Percentiles rank a stretch among this genome's conserved stretches.
Conservation (phyloP, 2,113 vertebrate genomes). For the Python bivittatus region DNA sequence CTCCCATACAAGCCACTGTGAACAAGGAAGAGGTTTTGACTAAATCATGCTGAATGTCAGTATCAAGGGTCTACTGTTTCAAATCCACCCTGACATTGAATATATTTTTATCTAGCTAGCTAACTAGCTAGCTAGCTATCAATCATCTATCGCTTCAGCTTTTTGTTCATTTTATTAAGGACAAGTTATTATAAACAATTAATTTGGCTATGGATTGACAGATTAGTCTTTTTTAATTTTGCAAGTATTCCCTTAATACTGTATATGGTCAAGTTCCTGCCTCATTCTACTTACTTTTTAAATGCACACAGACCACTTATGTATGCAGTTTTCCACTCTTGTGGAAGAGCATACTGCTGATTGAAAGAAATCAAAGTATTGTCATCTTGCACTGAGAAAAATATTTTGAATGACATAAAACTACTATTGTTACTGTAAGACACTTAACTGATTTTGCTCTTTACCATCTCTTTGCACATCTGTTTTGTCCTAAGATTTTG, state of each 20-base stretch:
- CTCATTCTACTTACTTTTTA: neutral
- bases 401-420: neutral
- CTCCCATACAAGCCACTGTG: neutral
- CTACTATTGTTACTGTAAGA: conserved; percentile 25
- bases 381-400: neutral
- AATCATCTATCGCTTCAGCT: neutral
- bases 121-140: neutral
- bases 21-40: neutral
- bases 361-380: neutral
- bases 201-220: neutral
- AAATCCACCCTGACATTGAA: neutral
- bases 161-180: neutral
- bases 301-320: neutral
- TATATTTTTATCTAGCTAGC: neutral
- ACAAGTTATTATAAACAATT: neutral
- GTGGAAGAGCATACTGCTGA: neutral
- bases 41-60: neutral
- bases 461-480: conserved; percentile 33
- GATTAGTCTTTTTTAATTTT: neutral
- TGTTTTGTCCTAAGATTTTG: conserved; percentile 49
- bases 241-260: neutral
- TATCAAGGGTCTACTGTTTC: neutral
- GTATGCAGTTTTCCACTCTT: neutral
- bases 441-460: neutral
- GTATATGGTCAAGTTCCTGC: neutral